Evolutionary conservation across 2,797 vertebrate species (phyloP).

Genomic region (Masticophis lateralis): DNA sequence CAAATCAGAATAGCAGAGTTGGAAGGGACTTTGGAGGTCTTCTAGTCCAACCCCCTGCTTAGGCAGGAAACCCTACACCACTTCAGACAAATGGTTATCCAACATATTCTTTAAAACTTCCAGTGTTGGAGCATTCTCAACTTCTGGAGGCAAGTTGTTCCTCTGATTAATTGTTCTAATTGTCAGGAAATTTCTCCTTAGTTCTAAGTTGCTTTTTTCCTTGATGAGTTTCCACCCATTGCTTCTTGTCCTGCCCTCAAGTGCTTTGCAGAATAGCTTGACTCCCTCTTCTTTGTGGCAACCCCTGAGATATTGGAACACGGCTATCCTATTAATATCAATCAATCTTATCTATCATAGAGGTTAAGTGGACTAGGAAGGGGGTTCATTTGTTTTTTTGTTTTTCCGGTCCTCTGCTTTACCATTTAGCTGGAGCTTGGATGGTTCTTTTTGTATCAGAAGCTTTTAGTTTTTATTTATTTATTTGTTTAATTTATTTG

Average conservation of each 20-base stretch:
- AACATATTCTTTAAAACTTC: neutral
- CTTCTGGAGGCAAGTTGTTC: neutral
- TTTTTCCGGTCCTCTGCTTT: neutral
- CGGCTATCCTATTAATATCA: too few species aligned
- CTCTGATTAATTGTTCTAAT: neutral
- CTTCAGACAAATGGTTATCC: neutral
- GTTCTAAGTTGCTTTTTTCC: neutral
- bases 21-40: neutral
- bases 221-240: neutral
- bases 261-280: neutral
- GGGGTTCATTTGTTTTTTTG: neutral
- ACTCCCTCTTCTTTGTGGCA: neutral
- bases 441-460: neutral
- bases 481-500: neutral
- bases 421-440: neutral
- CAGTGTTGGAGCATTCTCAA: rapidly evolving
- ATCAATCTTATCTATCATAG: neutral
- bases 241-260: neutral
- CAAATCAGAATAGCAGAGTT: neutral
- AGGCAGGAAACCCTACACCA: neutral
- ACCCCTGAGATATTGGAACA: neutral
- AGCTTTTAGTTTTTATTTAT: neutral
- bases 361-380: neutral
- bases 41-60: neutral
- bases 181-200: neutral